Evolutionary conservation across 2,113 vertebrate genomes (phyloP), one percentile per base, ranked within the genome.

Genomic region (Perognathus longimembris): DNA sequence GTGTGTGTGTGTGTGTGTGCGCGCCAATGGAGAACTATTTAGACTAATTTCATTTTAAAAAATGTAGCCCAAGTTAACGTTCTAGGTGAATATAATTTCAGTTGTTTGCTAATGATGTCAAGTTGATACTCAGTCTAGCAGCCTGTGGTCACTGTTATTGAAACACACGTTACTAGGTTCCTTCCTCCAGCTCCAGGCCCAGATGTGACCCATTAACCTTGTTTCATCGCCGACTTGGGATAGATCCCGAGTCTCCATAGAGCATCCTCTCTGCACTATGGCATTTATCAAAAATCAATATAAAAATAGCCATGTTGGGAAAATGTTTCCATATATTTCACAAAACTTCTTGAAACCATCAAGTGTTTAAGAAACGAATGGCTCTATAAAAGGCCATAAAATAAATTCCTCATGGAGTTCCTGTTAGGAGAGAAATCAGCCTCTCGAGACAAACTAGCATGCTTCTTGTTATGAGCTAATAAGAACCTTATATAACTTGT

Each of bases 381-480:
- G 22, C 59, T 96, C 69, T 90, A 63, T 82, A 70, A 94, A 86
- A 89, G 30, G 28, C 18, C 63, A 82, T 96, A 96, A 96, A 96
- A 92, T 89, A 96, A 89, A 91, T 92, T 93, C 89, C 79, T 92
- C 88, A 80, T 96, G 90, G 89, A 90, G 40, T 94, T 84, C 59
- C 76, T 86, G 18, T 80, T 95, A 34, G 75, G 15, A 64, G 2
- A 20, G 40, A 94, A 87, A 77, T 73, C 40, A 94, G 15, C 57
- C 80, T 93, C 71, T 61, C 85, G 83, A 84, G 91, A 92, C 90
- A 96, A 94, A n/a, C 73, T 89, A 76, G 67, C 54, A n/a, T 93
- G 83, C 40, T 95, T 85, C 38, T 96, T 96, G 96, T 95, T 96
- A 96, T 95, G 94, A 93, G 87, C 76, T 94, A 95, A 92, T 92